Evolutionary conservation across 2,113 vertebrate genomes (phyloP), one percentile per base, ranked within the genome.

Genomic region (Bubo blakistoni): DNA sequence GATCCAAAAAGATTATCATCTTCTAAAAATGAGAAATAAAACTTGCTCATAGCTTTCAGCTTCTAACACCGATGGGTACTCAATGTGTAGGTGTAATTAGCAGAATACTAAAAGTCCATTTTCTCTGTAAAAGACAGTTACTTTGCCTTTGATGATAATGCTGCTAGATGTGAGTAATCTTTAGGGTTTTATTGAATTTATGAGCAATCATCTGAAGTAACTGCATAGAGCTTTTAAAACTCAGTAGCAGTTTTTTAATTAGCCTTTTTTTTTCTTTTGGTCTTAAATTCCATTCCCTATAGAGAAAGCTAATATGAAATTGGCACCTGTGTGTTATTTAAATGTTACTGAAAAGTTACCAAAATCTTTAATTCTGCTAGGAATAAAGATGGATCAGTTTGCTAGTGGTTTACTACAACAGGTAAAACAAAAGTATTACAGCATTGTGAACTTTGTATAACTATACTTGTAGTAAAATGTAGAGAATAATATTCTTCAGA

Each of bases 101-200:
- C 94, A 92, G 86, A n/a, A 74, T 88, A 96, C 94, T 79, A 57
- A 42, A 93, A 95, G 88, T 92, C 96, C 86, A 69, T 94, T 96
- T 95, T 92, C 73, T 79, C 18, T 61, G 9, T 52, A 44, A 90
- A 88, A 89, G 59, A 85, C 91, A 90, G 76, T 89, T 91, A 74
- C 80, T 93, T 93, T 94, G 57, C n/a, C 83, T 65, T 79, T 72
- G 46, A 85, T 91, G 77, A 83, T 81, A 87, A 65, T 0, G 0
- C 44, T 84, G 70, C 16, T 91, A 92, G 86, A 92, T 3, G 0
- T 94, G 80, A 96, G 38, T 87, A 96, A 94, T 92, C 61, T 76
- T 83, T 73, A 88, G 58, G 29, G 67, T 70, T 95, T 88, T 79
- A 81, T 7, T 89, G 91, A 91, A 94, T 96, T 92, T 90, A 70